Conservation (phyloP, 2,888 invertebrate genomes). For the Argynnis bischoffii region DNA sequence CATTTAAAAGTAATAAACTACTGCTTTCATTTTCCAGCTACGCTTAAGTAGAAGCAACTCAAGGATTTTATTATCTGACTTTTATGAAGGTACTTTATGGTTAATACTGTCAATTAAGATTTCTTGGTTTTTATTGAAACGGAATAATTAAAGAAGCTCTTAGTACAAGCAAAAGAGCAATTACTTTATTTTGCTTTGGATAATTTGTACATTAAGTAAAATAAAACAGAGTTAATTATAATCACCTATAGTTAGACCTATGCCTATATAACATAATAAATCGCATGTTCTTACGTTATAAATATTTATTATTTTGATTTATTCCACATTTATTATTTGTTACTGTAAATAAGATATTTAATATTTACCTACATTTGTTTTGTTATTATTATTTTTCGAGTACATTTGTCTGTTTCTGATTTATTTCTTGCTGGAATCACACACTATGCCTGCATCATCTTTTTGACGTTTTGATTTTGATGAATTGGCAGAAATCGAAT, state of each 20-base stretch:
- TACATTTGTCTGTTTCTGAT: not conserved
- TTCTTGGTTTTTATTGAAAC: conserved; percentile 34
- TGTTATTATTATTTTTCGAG: not conserved
- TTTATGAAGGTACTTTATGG: conserved; percentile 40
- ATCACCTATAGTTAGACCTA: too few species aligned
- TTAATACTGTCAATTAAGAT: conserved; percentile 39
- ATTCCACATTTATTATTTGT: too few species aligned
- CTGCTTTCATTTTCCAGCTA: conserved; percentile 37
- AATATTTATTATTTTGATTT: not conserved
- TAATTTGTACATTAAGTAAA: conserved; percentile 23
- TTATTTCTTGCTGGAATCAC: conserved; percentile 7
- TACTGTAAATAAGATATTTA: too few species aligned
- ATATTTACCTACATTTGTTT: too few species aligned
- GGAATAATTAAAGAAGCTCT: conserved; percentile 35
- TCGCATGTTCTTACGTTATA: not conserved
- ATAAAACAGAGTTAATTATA: too few species aligned
- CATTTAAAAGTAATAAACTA: conserved; percentile 40
- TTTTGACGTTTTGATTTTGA: conserved; percentile 35
- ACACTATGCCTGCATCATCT: conserved; percentile 36
- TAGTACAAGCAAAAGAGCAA: conserved; percentile 29
- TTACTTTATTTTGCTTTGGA: conserved; percentile 30
- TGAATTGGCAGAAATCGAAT: conserved; percentile 39
- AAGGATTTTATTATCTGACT: conserved; percentile 39
- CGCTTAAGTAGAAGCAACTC: conserved; percentile 35
- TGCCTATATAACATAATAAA: too few species aligned